Base-by-base conservation (phyloP, 2,888 invertebrate species). In the Phortica okadai region DNA sequence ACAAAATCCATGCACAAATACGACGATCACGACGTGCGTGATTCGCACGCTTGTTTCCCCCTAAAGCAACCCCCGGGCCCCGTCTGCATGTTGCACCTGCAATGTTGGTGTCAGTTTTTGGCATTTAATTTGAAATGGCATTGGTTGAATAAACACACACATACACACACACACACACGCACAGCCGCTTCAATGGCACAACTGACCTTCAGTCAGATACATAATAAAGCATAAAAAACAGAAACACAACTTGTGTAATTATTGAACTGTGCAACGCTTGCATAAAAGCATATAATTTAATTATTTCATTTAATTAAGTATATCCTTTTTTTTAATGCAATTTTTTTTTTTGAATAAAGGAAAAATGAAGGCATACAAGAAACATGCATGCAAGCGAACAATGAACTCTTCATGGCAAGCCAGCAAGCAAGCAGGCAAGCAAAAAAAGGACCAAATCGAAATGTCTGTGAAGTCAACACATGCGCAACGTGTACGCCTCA, bases 101-200 rank as follows among this genome's bases (percentile, higher is more conserved):
- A 14, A 76, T 6, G 16, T 56, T 74, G 81, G 81, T 82, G 82
- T 84, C 80, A 82, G 79, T 78, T 81, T 87, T 83, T 83, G 83
- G 80, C 82, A 84, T 83, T 84, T 85, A 80, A 80, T 80, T 83
- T 81, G 70, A 74, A 80, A 81, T 82, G 86, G 77, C 83, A 85
- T 85, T 87, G 84, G 67, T 56, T 45, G 67, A 80, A 82, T 78
- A 78, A 45, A 77, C 73, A 44, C 42, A 64, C 10, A 42, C 21
- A 64, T 70, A 41, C 66, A 70, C 69, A 54, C 59, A 16, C 59
- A 62, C 45, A 72, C 6, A 5, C 42, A 59, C 7, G 25, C 50
- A 41, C 14, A 21, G 21, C 50, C 16, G 10, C 33, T 11, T 72
- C 54, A 54, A 72, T 33, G 21, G 56, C 41, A 56, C 56, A 72